Conservation (phyloP, 2,888 invertebrate species). For the Trachelus troglodyta region DNA sequence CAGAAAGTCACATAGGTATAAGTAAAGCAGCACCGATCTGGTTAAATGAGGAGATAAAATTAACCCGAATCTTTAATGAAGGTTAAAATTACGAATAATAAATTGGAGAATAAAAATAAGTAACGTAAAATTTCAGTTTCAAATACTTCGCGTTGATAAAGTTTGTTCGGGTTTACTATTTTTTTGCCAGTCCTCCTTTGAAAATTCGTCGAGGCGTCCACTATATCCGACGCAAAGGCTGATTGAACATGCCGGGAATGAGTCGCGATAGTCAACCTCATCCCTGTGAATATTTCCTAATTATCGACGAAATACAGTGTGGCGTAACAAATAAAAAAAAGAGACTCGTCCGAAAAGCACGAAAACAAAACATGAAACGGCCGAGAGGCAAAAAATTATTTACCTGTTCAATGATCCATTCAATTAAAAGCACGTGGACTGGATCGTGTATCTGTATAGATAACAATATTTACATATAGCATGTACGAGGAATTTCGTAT, state of each 20-base stretch:
- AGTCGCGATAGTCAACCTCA: background rate
- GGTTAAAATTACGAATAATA: background rate
- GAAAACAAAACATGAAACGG: background rate
- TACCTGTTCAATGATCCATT: background rate
- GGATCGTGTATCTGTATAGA: background rate
- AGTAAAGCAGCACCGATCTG: background rate
- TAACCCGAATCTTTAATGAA: background rate
- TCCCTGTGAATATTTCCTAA: background rate
- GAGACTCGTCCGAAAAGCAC: background rate
- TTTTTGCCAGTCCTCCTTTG: background rate
- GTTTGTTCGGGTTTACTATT: background rate
- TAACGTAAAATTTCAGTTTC: background rate
- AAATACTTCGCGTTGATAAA: background rate
- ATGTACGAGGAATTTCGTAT: background rate
- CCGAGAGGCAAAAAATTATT: background rate
- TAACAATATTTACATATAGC: background rate
- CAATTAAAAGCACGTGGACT: background rate
- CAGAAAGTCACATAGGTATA: background rate
- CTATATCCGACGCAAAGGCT: background rate
- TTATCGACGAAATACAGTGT: background rate
- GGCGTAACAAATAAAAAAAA: background rate
- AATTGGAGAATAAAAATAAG: background rate
- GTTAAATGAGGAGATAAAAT: background rate
- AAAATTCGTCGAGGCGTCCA: background rate
- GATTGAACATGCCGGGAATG: background rate